Evolutionary conservation across 2,888 invertebrate species (phyloP).

Genomic region (Balanococcus diminutus): DNA sequence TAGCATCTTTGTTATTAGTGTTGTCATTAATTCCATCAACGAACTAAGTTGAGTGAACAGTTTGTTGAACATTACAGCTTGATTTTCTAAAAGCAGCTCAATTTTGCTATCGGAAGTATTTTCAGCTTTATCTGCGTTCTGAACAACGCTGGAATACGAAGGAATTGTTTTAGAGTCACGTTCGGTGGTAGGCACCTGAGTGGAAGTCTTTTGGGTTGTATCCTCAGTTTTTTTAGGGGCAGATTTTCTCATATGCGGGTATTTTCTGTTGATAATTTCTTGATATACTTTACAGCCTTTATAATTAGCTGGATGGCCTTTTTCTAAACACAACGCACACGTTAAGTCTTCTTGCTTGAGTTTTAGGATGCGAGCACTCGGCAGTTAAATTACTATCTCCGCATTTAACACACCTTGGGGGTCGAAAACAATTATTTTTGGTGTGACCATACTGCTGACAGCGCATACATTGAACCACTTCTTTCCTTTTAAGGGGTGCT

Average conservation of each 20-base stretch:
- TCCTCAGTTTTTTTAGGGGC: not conserved
- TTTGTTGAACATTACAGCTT: not conserved
- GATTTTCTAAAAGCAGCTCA: no score
- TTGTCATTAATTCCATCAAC: not conserved
- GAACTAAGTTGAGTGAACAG: not conserved
- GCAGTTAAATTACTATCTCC: not conserved
- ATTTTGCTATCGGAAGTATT: not conserved
- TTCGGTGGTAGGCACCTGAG: no score
- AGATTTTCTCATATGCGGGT: not conserved
- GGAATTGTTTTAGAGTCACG: not conserved
- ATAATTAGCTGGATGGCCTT: slow-evolving; percentile 26
- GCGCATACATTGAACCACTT: not conserved
- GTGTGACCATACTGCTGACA: slow-evolving; percentile 29
- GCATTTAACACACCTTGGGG: slow-evolving; percentile 11
- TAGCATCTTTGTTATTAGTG: not conserved
- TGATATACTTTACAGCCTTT: slow-evolving; percentile 17
- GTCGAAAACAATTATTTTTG: not conserved
- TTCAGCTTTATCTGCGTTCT: not conserved
- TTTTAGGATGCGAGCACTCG: not conserved
- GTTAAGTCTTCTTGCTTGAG: not conserved
- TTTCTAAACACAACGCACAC: not conserved
- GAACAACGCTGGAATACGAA: not conserved
- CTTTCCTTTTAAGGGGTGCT: not conserved
- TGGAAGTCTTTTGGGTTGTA: not conserved
- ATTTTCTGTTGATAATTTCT: not conserved